These are phyloP conservation scores for Abramis brama DNA, from an alignment of 2,113 vertebrate species.

Conservation along the genomic window DNA sequence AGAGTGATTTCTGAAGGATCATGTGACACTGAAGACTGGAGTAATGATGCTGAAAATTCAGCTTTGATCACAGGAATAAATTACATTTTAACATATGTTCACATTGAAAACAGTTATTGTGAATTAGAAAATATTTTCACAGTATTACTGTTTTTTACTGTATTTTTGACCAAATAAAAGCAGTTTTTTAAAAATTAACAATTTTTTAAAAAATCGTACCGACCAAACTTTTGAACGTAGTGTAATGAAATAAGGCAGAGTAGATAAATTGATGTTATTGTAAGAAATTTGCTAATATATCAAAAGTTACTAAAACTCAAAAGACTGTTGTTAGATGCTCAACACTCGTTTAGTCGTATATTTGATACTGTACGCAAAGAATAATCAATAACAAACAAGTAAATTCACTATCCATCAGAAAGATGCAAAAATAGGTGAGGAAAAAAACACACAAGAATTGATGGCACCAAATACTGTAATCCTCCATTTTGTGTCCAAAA, in stretches of 20 bases:
- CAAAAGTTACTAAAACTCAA: background rate
- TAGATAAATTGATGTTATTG: background rate
- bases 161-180: background rate
- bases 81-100: background rate
- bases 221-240: background rate
- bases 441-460: background rate
- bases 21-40: background rate
- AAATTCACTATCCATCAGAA: background rate
- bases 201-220: background rate
- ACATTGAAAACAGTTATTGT: background rate
- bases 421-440: background rate
- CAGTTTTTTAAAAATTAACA: too few relatives aligned
- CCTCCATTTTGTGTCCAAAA: background rate
- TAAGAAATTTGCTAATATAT: background rate
- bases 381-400: background rate
- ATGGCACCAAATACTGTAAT: background rate
- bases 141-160: background rate
- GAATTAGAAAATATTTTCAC: background rate
- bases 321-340: background rate
- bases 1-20: background rate
- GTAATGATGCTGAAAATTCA: background rate
- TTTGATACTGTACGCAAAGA: background rate
- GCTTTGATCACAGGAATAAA: background rate
- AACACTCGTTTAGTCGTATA: background rate
- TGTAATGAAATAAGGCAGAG: background rate